Base-by-base conservation (phyloP, 1,140 invertebrate genomes). In the Pissodes strobi region DNA sequence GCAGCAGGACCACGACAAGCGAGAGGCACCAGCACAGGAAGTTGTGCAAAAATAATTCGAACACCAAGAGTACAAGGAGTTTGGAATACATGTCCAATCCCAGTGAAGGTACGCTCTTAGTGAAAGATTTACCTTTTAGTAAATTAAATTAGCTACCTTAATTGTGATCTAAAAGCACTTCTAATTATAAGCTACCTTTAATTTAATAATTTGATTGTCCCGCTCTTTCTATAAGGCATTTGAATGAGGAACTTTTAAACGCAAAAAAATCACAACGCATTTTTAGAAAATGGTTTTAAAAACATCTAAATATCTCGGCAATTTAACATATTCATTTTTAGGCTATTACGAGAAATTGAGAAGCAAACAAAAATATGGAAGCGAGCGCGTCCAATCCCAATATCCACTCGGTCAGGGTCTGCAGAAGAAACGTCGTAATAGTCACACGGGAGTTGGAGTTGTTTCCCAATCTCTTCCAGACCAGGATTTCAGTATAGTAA, bases 41-140 rank as follows among this genome's bases (percentile, higher is more conserved):
- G 66, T 51, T 76, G 22, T 75, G 72, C 64, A 75, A 74, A 51
- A 78, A 73, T 15, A 69, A 65, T 27, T 75, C 74, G 0, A 76
- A 76, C 49, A 77, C 82, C n/a, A 83, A 78, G 39, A 79, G 75
- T 27, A 79, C 84, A 0, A 84, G 81, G 64, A 87, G 83, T 68
- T 74, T 86, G 30, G 86, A 88, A 67, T 86, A 83, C 53, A 70
- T 83, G 30, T 74, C 77, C 0, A 79, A 79, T 51, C 79, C 81
- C 0, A 52, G 59, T 18, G 77, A 72, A 70, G 70, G 61, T 56
- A 45, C 39, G n/a, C 4, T 13, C 9, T 8, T 4, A 41, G n/a
- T n/a, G n/a, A n/a, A n/a, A n/a, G n/a, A n/a, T n/a, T n/a, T n/a
- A n/a, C n/a, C n/a, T n/a, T n/a, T n/a, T n/a, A n/a, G n/a, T n/a